These are phyloP conservation scores for Laticauda colubrina DNA, from an alignment of 2,113 vertebrate genomes.

Conservation along the genomic window DNA sequence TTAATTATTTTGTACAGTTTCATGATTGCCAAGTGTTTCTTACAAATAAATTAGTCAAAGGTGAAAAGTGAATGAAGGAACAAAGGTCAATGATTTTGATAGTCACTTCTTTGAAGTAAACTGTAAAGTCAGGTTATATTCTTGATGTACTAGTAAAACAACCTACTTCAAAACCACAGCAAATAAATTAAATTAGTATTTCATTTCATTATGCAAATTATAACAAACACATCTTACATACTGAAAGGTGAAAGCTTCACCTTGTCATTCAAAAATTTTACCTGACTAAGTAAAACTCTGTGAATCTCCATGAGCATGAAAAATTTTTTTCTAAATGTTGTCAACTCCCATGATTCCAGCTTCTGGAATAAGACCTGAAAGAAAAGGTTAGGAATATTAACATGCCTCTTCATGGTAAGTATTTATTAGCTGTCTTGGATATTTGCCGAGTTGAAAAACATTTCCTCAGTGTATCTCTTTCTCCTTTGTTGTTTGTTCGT, in stretches of 20 bases:
- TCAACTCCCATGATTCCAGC: not conserved
- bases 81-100: not conserved
- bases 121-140: slow-evolving; percentile 11
- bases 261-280: slow-evolving; percentile 2
- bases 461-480: not conserved
- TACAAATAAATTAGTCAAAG: not conserved
- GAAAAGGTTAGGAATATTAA: not conserved
- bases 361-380: not conserved
- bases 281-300: slow-evolving; percentile 2
- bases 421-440: not conserved
- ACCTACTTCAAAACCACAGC: not conserved
- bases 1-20: slow-evolving; percentile 5
- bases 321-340: not conserved
- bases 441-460: not conserved
- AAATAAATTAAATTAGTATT: slow-evolving; percentile 25
- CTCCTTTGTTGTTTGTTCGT: not conserved
- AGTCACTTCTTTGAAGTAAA: not conserved
- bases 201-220: slow-evolving; percentile 14
- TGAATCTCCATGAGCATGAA: not conserved
- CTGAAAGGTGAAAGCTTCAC: not conserved
- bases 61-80: not conserved
- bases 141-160: slow-evolving; percentile 6
- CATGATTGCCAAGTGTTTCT: not conserved
- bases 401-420: not conserved
- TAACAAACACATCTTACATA: not conserved